phyloP scores from a whole-genome alignment of 2,113 vertebrate species.

The Plecturocebus donacophilus region DNA sequence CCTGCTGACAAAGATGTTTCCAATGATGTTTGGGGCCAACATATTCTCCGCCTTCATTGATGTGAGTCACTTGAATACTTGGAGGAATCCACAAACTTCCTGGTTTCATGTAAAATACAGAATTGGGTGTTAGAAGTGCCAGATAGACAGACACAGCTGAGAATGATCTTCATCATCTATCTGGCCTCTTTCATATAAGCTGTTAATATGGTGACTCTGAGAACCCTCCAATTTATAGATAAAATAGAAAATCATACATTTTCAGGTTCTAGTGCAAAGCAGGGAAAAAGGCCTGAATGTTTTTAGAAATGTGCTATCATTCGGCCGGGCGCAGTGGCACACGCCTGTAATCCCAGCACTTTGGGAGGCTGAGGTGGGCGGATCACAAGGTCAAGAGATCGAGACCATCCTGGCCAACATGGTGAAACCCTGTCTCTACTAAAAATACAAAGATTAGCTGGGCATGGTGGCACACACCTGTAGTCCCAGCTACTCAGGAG shows the following conservation, averaged over 20 bases:
- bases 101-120: slow-evolving; percentile 39
- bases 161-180: background rate
- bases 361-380: no score
- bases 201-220: background rate
- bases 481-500: no score
- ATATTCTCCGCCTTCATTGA: slow-evolving; percentile 64
- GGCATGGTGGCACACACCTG: no score
- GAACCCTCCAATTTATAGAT: background rate
- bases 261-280: background rate
- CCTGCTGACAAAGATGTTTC: slow-evolving; percentile 76
- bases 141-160: background rate
- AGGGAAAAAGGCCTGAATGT: background rate
- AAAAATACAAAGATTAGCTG: no score
- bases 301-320: background rate
- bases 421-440: no score
- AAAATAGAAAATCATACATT: background rate
- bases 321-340: no score
- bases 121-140: background rate
- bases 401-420: no score
- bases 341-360: no score
- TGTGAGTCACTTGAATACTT: slow-evolving; percentile 71
- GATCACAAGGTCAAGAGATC: no score
- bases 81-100: slow-evolving; percentile 52
- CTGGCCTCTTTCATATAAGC: background rate
- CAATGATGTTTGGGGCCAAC: slow-evolving; percentile 60